Evolutionary conservation across 1,140 invertebrate species (phyloP), one percentile per base, ranked within the genome.

Genomic region (Pseudachorutes palmiensis): DNA sequence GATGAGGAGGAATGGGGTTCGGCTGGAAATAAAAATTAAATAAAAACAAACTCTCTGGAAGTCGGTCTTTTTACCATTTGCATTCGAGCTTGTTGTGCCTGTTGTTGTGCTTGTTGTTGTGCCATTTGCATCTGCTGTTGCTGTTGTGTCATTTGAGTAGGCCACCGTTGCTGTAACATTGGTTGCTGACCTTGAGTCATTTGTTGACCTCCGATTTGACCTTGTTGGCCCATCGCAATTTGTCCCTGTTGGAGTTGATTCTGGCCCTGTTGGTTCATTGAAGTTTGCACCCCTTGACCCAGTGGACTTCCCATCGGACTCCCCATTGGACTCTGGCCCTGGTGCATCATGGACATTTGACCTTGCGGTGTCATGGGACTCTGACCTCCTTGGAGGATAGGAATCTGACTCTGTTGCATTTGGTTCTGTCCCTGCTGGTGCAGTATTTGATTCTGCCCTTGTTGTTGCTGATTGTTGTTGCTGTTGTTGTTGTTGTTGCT

Each of bases 261-360:
- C n/a, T n/a, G n/a, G n/a, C n/a, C 61, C 36, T 41, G 60, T 29
- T 67, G 69, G 9, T 64, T 77, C 73, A 2, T 78, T 73, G 31
- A 77, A 78, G 66, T 72, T 76, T 2, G 77, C 76, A 32, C 79
- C 66, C 70, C 69, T 5, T 78, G 76, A n/a, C n/a, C n/a, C n/a
- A n/a, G n/a, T n/a, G n/a, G n/a, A n/a, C n/a, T n/a, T n/a, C n/a
- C n/a, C n/a, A n/a, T n/a, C n/a, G n/a, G n/a, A n/a, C n/a, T n/a
- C 24, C 74, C 76, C 16, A 71, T 69, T 65, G 77, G 78, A 63
- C 67, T 76, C 64, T 76, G 77, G 12, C 67, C 45, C 1, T 64
- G 19, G 74, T 78, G 76, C 14, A 75, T 74, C 72, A 79, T 5
- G 5, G 5, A 5, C 36, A 41, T 41, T 41, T 41, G 36, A 41